Evolutionary conservation across 2,888 invertebrate genomes (phyloP).

Genomic region (Aromia moschata): DNA sequence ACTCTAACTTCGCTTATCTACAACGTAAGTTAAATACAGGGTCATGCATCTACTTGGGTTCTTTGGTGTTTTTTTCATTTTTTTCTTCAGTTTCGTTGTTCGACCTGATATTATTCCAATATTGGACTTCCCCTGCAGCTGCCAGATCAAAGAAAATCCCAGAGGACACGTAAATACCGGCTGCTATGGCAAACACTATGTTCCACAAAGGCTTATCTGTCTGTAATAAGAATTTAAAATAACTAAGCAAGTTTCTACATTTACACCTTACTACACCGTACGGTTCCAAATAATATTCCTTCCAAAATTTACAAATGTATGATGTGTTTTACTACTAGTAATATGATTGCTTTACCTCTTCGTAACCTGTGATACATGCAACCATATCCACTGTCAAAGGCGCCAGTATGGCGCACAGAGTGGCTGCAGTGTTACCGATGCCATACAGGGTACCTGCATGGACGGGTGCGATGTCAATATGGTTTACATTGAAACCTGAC

Average conservation of each 20-base stretch:
- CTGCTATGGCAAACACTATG: conserved; percentile 36
- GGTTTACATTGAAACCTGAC: conserved; percentile 80
- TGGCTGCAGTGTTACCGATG: conserved; percentile 80
- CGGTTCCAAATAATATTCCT: no score
- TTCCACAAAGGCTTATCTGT: conserved; percentile 38
- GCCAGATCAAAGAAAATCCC: conserved; percentile 35
- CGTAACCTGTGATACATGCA: conserved; percentile 45
- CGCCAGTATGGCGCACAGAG: conserved; percentile 81
- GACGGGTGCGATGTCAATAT: conserved; percentile 86
- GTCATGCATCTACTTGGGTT: conserved; percentile 25
- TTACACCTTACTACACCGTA: no score
- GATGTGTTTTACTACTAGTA: no score
- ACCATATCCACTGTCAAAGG: conserved; percentile 73
- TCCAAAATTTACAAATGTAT: no score
- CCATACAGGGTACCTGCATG: conserved; percentile 87
- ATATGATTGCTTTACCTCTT: conserved; percentile 73
- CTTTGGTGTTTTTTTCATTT: not conserved
- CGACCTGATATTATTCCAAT: conserved; percentile 36
- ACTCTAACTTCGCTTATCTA: not conserved
- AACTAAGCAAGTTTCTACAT: not conserved
- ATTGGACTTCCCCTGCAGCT: conserved; percentile 43
- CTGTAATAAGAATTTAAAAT: conserved; percentile 26
- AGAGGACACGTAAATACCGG: conserved; percentile 32
- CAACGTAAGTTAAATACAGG: conserved; percentile 11
- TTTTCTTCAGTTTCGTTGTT: not conserved